These are phyloP conservation scores for Ephialtes manifestator DNA, from an alignment of 2,888 invertebrate genomes.

Conservation along the genomic window DNA sequence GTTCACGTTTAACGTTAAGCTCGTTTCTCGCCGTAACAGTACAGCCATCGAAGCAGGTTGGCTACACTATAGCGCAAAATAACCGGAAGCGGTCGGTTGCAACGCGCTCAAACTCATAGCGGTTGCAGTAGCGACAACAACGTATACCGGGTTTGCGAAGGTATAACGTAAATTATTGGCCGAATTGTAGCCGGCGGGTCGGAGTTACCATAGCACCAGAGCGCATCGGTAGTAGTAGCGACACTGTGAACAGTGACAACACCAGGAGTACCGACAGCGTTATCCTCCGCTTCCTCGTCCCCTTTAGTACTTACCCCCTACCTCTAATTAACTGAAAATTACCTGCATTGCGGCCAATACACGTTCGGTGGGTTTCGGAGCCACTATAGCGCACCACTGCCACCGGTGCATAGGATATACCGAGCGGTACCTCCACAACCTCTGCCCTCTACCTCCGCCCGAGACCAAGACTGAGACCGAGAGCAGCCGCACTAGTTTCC, in stretches of 20 bases:
- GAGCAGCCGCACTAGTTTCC: conserved; percentile 45
- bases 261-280: conserved; percentile 20
- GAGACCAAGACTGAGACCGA: conserved; percentile 12
- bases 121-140: conserved; percentile 46
- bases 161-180: conserved; percentile 72
- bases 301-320: conserved; percentile 65
- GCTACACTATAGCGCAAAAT: conserved; percentile 47
- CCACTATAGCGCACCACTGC: background rate
- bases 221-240: conserved; percentile 49
- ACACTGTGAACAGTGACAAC: conserved; percentile 35
- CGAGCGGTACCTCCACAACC: conserved; percentile 33
- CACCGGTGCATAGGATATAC: conserved; percentile 49
- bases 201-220: conserved; percentile 12
- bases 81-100: conserved; percentile 47
- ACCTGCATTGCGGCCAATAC: conserved; percentile 76
- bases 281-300: conserved; percentile 1
- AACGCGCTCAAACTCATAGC: conserved; percentile 55
- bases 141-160: conserved; percentile 26
- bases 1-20: conserved; percentile 21
- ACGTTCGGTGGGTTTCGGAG: conserved; percentile 53
- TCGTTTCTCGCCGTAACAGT: conserved; percentile 10
- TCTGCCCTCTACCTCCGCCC: conserved; percentile 1
- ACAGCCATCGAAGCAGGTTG: conserved; percentile 4
- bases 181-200: conserved; percentile 65
- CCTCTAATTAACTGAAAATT: conserved; percentile 81